Base-by-base conservation (phyloP, 2,888 invertebrate genomes). In the Lymantria dispar region DNA sequence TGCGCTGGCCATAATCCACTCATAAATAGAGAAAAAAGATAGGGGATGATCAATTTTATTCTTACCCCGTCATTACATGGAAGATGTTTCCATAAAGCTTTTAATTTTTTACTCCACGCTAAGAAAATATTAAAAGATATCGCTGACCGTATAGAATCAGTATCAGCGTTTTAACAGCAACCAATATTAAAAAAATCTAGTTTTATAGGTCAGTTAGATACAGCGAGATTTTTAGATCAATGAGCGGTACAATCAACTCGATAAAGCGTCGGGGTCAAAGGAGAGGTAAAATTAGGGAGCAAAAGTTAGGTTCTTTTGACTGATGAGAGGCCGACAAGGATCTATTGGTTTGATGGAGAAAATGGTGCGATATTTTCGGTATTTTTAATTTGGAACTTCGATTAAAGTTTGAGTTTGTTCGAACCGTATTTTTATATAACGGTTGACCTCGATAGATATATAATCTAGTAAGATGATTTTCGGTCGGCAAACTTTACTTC, bases 201-300 rank as follows among this genome's bases (percentile, higher is more conserved):
- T 22, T 22, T 22, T 22, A 1, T 33, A 10, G 33, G 14, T 12
- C 12, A 38, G 38, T 13, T 12, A 10, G 33, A 33, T 33, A 33
- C 33, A 33, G 5, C 33, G 22, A 22, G 22, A 22, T 2, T 22
- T 22, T 33, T 10, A 33, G 33, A 33, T 33, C 33, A 33, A 33
- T 7, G 33, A 33, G 10, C 5, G 3, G 8, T 33, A 33, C 33
- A 33, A 33, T 33, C 33, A 33, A 33, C 33, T 33, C 52, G 52
- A 62, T 66, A 54, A 51, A 54, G 44, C 38, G 38, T 42, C 42
- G 36, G 44, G 44, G 22, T 12, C 36, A 14, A 49, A 14, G 13
- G 12, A 36, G 9, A 12, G 44, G 14, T 22, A 22, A n/a, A 38
- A 11, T n/a, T 33, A 14, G 30, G 29, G 30, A 10, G 5, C 37